These are phyloP conservation scores for Himalopsyche kuldschensis DNA, from an alignment of 2,888 invertebrate genomes.

Conservation along the genomic window DNA sequence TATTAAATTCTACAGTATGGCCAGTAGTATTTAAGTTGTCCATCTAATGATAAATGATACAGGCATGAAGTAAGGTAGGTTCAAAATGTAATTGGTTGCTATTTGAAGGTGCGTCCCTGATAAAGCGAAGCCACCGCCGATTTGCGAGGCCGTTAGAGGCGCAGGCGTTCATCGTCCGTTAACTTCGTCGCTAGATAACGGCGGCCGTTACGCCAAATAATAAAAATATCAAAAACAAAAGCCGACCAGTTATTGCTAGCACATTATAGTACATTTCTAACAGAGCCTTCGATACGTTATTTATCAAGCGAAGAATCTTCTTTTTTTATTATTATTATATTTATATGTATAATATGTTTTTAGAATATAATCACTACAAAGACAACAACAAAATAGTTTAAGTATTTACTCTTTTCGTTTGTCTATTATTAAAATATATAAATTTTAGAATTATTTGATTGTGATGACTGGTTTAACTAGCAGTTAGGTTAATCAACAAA, in stretches of 20 bases:
- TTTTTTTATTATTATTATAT: too few relatives aligned
- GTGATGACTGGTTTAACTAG: too few relatives aligned
- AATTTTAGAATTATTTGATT: too few relatives aligned
- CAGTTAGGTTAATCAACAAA: too few relatives aligned
- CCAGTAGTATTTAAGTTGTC: not conserved
- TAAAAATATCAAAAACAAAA: conserved; percentile 1
- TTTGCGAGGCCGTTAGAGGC: not conserved
- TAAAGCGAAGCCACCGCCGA: not conserved
- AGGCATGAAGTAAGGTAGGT: not conserved
- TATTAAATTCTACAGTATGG: not conserved
- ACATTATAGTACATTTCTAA: not conserved
- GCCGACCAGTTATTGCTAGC: not conserved
- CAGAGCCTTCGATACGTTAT: not conserved
- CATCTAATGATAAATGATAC: not conserved
- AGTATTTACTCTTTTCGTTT: too few relatives aligned
- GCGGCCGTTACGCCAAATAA: not conserved
- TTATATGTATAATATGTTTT: too few relatives aligned
- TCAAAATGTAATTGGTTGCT: not conserved
- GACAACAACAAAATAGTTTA: too few relatives aligned
- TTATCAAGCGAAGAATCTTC: not conserved
- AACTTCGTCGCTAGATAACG: not conserved
- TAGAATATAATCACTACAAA: too few relatives aligned
- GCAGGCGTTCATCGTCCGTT: not conserved
- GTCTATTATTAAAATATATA: too few relatives aligned
- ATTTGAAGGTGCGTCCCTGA: not conserved